These are phyloP conservation scores for Noctua janthe DNA, from an alignment of 2,888 invertebrate genomes.

Conservation along the genomic window DNA sequence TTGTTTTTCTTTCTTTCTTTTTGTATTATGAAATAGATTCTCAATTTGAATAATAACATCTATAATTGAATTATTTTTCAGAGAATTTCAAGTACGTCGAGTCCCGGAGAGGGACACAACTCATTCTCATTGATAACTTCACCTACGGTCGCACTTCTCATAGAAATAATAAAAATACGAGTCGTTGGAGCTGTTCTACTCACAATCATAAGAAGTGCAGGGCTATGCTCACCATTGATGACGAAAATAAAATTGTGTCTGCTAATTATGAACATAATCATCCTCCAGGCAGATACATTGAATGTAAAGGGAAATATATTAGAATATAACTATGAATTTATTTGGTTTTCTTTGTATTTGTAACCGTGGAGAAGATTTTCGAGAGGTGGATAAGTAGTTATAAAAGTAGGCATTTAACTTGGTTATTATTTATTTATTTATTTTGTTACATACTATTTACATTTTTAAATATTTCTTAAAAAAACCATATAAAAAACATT, in stretches of 20 bases:
- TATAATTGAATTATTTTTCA: conserved; percentile 16
- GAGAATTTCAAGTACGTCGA: background rate
- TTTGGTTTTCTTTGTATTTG: background rate
- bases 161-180: background rate
- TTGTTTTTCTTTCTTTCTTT: background rate
- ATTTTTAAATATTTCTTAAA: too few relatives aligned
- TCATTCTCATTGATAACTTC: conserved; percentile 15
- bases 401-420: too few relatives aligned
- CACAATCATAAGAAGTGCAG: conserved; percentile 11
- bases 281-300: conserved; percentile 22
- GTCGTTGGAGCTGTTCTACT: conserved; percentile 29
- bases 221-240: background rate
- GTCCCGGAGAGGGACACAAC: conserved; percentile 7
- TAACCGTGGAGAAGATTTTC: background rate
- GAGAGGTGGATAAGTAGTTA: background rate
- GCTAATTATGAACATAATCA: conserved; percentile 44
- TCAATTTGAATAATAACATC: background rate
- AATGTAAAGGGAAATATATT: conserved; percentile 24
- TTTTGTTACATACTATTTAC: too few relatives aligned
- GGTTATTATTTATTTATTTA: too few relatives aligned
- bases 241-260: conserved; percentile 6
- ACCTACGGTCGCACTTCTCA: conserved; percentile 8
- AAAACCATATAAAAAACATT: too few relatives aligned
- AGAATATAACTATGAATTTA: conserved; percentile 22
- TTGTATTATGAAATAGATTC: background rate